Evolutionary conservation across 2,113 vertebrate genomes (phyloP), one percentile per base, ranked within the genome.

Genomic region (Dicaeum eximium): DNA sequence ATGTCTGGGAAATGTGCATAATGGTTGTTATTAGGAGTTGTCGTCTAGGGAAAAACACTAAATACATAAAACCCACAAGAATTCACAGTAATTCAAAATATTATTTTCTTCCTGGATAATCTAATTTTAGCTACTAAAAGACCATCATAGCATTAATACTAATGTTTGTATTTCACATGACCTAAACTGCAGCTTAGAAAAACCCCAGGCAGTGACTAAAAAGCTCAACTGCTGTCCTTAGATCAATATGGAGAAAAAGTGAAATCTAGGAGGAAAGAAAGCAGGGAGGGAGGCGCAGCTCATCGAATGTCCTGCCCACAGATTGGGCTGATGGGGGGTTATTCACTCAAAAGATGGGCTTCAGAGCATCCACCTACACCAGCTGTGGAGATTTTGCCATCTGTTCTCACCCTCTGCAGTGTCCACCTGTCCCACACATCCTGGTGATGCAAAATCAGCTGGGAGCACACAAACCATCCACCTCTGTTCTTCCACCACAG

Each of bases 51-150:
- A 87, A 92, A 96, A 96, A 67, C 67, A 83, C 56, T 79, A 90
- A 96, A 94, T 92, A 86, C 79, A 84, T 72, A 96, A 96, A 96
- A 95, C 13, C 45, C 65, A 71, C 2, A 6, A 86, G 72, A 88
- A 87, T 72, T 38, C 91, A 89, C 65, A 86, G 90, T 65, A 86
- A 93, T 90, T 88, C 75, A 80, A 92, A 96, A 93, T 69, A 90
- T 4, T 2, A 69, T 91, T 91, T 93, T 88, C 75, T 67, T 83
- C 71, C 44, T 45, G 33, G 3, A 92, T 42, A 75, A 90, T 58
- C 47, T 89, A 64, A 78, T 93, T 89, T 92, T 88, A 79, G 45
- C 67, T 64, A 35, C 74, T 80, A n/a, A 65, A 67, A 86, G 50
- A 66, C 65, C 80, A 90, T 80, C 42, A 44, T 1, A 54, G 8